Percentiles rank a stretch among this genome's conserved stretches.
Conservation (phyloP, 2,888 invertebrate species). For the Euplexia lucipara region DNA sequence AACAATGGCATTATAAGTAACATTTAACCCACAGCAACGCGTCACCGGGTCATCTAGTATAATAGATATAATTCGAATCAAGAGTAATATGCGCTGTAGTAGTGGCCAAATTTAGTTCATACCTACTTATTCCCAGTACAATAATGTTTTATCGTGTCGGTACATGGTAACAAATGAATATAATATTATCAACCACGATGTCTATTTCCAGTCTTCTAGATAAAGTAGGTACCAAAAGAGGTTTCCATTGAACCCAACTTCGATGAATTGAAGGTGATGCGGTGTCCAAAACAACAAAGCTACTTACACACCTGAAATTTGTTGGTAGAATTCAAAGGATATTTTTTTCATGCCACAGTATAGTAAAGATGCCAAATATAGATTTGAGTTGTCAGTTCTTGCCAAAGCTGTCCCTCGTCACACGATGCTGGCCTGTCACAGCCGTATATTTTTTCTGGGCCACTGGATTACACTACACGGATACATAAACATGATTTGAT, state of each 20-base stretch:
- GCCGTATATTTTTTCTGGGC: slow-evolving; percentile 74
- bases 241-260: neutral
- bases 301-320: slow-evolving; percentile 19
- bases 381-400: slow-evolving; percentile 78
- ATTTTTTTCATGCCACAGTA: slow-evolving; percentile 52
- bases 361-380: slow-evolving; percentile 69
- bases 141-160: no score
- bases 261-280: neutral
- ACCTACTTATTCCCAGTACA: no score
- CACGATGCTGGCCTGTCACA: slow-evolving; percentile 67
- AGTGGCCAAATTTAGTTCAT: no score
- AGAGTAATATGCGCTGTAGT: no score
- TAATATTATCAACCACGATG: neutral
- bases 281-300: slow-evolving; percentile 42
- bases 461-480: slow-evolving; percentile 69
- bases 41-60: no score
- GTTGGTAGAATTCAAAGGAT: slow-evolving; percentile 34
- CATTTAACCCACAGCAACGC: no score
- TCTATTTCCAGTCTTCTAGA: neutral
- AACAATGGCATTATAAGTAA: no score
- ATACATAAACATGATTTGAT: slow-evolving; percentile 61
- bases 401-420: slow-evolving; percentile 77
- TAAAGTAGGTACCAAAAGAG: no score
- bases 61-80: no score
- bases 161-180: no score